Conservation (phyloP, 2,888 invertebrate genomes). For the Sthenelais limicola region DNA sequence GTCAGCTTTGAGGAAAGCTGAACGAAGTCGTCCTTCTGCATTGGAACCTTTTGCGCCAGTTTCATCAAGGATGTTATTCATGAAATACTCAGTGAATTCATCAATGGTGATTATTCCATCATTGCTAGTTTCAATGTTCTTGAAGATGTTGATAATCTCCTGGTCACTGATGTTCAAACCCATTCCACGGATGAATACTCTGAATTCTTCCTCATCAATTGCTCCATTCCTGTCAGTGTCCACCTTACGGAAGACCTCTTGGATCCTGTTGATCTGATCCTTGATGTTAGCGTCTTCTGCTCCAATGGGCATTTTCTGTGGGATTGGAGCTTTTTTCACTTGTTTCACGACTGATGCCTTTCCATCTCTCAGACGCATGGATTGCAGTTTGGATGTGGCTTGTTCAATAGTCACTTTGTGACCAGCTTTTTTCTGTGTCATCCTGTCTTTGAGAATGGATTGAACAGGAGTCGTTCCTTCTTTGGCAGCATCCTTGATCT, state of each 20-base stretch:
- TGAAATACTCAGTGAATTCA: constrained; percentile 50
- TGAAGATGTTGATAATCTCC: constrained; percentile 47
- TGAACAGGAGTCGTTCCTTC: constrained; percentile 32
- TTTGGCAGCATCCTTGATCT: constrained; percentile 39
- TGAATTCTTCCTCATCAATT: constrained; percentile 50
- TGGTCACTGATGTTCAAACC: constrained; percentile 46
- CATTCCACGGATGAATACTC: constrained; percentile 46
- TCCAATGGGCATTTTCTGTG: neutral
- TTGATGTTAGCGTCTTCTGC: neutral
- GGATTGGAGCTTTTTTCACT: neutral
- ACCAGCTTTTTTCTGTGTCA: neutral
- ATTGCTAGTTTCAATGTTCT: constrained; percentile 26
- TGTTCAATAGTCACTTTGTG: neutral
- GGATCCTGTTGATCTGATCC: constrained; percentile 42
- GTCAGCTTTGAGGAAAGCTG: constrained; percentile 45
- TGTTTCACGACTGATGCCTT: no score
- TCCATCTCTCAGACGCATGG: neutral
- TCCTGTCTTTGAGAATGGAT: constrained; percentile 10
- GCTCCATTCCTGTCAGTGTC: constrained; percentile 50
- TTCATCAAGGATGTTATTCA: constrained; percentile 47
- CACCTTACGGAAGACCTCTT: constrained; percentile 48
- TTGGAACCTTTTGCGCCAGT: neutral
- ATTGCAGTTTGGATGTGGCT: neutral
- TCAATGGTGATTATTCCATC: constrained; percentile 43
- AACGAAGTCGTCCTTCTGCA: neutral